phyloP scores from a whole-genome alignment of 2,888 invertebrate genomes.

The Calliphora vomitoria region DNA sequence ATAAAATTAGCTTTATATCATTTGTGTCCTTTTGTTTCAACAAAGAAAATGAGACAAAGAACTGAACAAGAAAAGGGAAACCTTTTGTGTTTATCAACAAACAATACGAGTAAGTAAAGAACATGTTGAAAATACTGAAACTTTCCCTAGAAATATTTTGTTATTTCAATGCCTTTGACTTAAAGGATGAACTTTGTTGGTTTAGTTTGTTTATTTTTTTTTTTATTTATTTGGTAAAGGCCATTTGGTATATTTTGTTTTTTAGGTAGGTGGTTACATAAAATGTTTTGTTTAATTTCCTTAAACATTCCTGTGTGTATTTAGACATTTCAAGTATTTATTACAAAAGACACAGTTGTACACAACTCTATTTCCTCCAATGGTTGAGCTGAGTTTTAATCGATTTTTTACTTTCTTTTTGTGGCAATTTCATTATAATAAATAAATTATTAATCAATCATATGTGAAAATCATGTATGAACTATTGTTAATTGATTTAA shows the following conservation, averaged over 20 bases:
- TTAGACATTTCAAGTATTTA: background rate
- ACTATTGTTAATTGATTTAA: conserved; percentile 12
- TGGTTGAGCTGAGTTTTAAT: background rate
- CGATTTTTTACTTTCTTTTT: background rate
- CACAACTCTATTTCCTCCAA: background rate
- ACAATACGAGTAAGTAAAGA: background rate
- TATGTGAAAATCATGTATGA: background rate
- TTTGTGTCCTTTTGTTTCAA: conserved; percentile 15
- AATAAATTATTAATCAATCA: conserved; percentile 20
- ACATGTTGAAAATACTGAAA: background rate
- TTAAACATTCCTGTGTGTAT: background rate
- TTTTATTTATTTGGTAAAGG: no score
- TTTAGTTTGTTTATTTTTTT: no score
- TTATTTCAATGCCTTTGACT: background rate
- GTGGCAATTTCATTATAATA: background rate
- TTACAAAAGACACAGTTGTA: no score
- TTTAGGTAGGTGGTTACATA: background rate
- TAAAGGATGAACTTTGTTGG: background rate
- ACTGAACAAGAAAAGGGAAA: background rate
- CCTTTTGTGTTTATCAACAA: conserved; percentile 7
- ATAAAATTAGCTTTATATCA: conserved; percentile 39
- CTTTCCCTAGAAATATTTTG: background rate
- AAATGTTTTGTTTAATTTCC: background rate
- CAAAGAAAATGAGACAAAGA: background rate
- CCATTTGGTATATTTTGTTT: no score